phyloP scores from a whole-genome alignment of 2,113 vertebrate species.

The Otus sunia region DNA sequence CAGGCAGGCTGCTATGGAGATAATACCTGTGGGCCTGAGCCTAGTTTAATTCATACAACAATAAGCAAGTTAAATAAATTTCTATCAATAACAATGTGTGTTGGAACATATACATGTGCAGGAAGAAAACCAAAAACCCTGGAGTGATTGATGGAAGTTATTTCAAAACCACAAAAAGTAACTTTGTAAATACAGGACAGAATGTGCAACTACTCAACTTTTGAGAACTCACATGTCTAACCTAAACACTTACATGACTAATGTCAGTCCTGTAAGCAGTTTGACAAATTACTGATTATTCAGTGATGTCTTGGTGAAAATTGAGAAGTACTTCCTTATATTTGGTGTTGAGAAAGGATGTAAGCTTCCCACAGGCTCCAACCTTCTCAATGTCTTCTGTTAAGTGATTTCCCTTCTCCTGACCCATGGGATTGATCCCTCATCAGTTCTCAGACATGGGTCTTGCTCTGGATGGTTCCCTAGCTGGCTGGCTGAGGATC shows the following conservation, averaged over 20 bases:
- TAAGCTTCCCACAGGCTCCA: background rate
- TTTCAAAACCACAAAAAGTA: background rate
- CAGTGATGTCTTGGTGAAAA: background rate
- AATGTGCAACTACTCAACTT: background rate
- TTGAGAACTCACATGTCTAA: background rate
- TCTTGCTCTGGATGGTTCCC: background rate
- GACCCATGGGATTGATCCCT: background rate
- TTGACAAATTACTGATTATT: background rate
- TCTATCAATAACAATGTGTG: background rate
- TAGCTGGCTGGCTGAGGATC: background rate
- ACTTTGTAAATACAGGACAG: background rate
- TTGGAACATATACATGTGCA: background rate
- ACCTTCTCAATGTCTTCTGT: background rate
- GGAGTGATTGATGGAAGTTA: background rate
- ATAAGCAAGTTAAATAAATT: background rate
- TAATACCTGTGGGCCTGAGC: background rate
- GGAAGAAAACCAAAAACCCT: background rate
- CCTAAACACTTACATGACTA: background rate
- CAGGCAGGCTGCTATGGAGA: background rate
- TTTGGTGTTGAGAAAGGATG: background rate
- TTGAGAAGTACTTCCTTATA: background rate
- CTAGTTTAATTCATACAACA: background rate
- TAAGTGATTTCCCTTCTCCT: background rate
- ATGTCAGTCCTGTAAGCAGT: background rate
- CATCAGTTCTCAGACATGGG: rapidly evolving